phyloP scores from a whole-genome alignment of 2,113 vertebrate species.

The Noctilio leporinus region DNA sequence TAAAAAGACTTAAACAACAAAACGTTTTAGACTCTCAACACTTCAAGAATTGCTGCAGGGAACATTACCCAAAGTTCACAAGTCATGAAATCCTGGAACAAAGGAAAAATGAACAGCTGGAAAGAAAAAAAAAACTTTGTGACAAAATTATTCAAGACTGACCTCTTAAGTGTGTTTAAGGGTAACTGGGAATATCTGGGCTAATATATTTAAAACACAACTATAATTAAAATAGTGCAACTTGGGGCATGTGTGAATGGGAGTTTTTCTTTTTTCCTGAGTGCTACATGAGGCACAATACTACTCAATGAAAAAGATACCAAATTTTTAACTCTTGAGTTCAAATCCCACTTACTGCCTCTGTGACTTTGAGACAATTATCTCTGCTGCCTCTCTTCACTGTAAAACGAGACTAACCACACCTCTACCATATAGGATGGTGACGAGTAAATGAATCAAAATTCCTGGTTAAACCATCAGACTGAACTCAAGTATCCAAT shows the following conservation, averaged over 20 bases:
- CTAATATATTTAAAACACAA: neutral
- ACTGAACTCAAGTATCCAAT: neutral
- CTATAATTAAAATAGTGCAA: neutral
- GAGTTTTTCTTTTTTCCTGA: neutral
- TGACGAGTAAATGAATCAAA: neutral
- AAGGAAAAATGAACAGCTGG: neutral
- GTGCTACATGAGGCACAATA: neutral
- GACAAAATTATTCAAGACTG: neutral
- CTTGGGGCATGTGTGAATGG: neutral
- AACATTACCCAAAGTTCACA: neutral
- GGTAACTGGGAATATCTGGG: neutral
- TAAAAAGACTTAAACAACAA: neutral
- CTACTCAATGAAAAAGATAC: neutral
- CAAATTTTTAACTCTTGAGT: neutral
- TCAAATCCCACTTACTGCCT: neutral
- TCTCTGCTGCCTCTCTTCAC: neutral
- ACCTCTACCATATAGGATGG: neutral
- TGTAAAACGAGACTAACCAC: neutral
- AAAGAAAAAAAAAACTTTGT: neutral
- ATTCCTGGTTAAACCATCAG: neutral
- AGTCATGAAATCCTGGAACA: neutral
- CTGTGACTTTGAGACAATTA: neutral
- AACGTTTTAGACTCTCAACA: neutral
- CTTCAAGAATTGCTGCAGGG: neutral
- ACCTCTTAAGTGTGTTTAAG: neutral